These are phyloP conservation scores for Proisotoma minuta DNA, from an alignment of 2,888 invertebrate species.

Conservation along the genomic window DNA sequence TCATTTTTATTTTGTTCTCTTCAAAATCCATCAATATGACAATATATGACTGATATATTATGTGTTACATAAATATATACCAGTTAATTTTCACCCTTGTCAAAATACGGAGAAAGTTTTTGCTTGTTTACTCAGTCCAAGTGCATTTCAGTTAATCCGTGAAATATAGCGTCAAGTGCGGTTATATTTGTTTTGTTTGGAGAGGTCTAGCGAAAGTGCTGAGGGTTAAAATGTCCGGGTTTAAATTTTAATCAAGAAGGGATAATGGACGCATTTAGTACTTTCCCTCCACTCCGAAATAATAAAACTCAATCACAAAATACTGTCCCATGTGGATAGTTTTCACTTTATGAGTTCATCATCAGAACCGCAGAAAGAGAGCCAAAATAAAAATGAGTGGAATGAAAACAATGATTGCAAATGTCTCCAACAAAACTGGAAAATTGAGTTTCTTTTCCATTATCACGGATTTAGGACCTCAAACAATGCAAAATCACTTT, in stretches of 20 bases:
- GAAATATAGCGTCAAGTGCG: neutral
- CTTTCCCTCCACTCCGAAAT: neutral
- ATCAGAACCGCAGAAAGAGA: neutral
- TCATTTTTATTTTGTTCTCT: too few species aligned
- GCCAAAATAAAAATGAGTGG: neutral
- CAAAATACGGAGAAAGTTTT: too few species aligned
- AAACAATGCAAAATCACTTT: conserved; percentile 7
- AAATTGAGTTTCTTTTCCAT: conserved; percentile 7
- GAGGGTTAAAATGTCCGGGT: neutral
- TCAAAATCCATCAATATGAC: too few species aligned
- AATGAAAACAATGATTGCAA: neutral
- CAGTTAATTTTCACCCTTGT: too few species aligned
- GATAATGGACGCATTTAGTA: neutral
- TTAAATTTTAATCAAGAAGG: neutral
- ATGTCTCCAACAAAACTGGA: neutral
- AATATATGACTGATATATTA: too few species aligned
- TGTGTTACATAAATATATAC: too few species aligned
- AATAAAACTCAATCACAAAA: neutral
- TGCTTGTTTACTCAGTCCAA: too few species aligned
- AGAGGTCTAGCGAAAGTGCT: neutral
- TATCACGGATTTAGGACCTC: neutral
- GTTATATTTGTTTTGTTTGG: neutral
- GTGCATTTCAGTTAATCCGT: too few species aligned
- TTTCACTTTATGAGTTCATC: neutral
- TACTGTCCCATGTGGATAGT: neutral